Base-by-base conservation (phyloP, 2,113 vertebrate species). In the Rhinoptilus africanus region DNA sequence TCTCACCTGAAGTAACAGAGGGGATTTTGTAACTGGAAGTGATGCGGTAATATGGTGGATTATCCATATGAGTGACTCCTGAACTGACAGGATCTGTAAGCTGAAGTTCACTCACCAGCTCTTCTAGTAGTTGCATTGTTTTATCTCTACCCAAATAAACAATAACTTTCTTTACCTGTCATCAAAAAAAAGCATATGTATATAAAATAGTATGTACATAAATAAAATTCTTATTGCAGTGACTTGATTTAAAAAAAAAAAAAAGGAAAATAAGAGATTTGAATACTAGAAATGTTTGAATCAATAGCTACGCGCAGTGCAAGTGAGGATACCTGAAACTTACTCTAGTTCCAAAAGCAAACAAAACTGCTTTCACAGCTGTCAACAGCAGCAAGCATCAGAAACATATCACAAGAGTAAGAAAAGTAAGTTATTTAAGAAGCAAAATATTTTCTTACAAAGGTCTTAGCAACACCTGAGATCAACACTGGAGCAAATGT, bases 61-160 rank as follows among this genome's bases (percentile, higher is more conserved):
- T 99, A 95, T 99, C 99, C 99, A 99, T 99, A 97, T 99, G 99
- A 22, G 99, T 99, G 95, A 99, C 99, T 19, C 99, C 99, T 16
- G 99, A 99, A 96, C 98, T 99, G 62, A 99, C 99, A 5, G 99
- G 98, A 57, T 99, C 99, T 0, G 98, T 99, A 85, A 99, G 97
- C 95, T 99, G 99, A 15, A 99, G 98, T 91, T 99, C 99, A 83
- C 98, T 98, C 98, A 99, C 99, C 94, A 99, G 97, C 96, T 99
- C 99, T 96, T 99, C 99, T 60, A 99, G 96, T 67, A 99, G 97
- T 98, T 99, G 99, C 99, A 99, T 99, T 77, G 99, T 99, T 98
- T 99, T 99, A 97, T 99, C 99, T 98, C 99, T 98, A 90, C 99
- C 99, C 97, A 99, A 97, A 97, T 99, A 99, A 72, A 99, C 99